Conservation (phyloP, 2,888 invertebrate genomes). For the Rotaria sp. region DNA sequence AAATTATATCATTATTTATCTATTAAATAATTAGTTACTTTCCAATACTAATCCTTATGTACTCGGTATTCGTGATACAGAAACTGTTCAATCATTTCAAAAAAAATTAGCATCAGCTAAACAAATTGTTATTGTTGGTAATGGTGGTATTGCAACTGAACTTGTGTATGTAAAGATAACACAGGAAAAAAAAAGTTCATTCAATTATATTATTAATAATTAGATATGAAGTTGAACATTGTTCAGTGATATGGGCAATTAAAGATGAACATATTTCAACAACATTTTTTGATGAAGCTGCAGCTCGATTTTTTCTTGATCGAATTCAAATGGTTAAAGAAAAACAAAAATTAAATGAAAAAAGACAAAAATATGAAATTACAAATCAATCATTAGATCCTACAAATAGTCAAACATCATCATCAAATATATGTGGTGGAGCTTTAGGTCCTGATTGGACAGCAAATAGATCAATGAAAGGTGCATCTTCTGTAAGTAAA, state of each 20-base stretch:
- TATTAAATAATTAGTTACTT: conserved; percentile 48
- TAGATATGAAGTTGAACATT: conserved; percentile 70
- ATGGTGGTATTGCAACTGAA: conserved; percentile 97
- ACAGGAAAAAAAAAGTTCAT: no score
- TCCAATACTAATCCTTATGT: conserved; percentile 60
- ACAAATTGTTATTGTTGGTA: conserved; percentile 77
- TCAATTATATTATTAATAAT: no score
- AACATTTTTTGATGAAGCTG: conserved; percentile 88
- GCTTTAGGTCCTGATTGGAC: conserved; percentile 2
- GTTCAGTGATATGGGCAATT: conserved; percentile 84
- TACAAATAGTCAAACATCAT: background rate
- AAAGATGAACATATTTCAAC: conserved; percentile 84
- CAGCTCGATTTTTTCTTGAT: conserved; percentile 78
- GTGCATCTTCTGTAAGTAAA: conserved; percentile 30
- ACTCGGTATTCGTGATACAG: conserved; percentile 84
- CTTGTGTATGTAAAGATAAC: conserved; percentile 61
- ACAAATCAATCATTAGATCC: background rate
- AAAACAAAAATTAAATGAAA: conserved; percentile 24
- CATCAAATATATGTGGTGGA: background rate
- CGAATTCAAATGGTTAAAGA: conserved; percentile 46
- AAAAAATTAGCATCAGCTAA: conserved; percentile 65
- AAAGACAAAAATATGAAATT: background rate
- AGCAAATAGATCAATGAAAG: background rate
- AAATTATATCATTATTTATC: conserved; percentile 31
- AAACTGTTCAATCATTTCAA: conserved; percentile 74